phyloP scores from a whole-genome alignment of 2,888 invertebrate species.

The Chirona hameri region DNA sequence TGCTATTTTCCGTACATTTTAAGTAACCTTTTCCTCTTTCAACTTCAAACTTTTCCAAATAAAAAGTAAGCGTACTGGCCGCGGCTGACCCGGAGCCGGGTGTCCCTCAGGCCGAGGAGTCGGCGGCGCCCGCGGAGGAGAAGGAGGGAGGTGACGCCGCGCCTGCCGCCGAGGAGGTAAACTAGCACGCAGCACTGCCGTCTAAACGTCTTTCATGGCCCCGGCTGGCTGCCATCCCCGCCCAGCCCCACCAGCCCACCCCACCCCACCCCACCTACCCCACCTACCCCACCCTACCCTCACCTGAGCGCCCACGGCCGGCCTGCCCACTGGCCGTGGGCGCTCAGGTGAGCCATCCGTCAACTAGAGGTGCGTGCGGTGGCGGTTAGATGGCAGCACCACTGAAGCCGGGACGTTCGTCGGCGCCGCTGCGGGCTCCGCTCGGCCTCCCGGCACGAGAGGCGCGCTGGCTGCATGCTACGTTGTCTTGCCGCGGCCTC shows the following conservation, averaged over 20 bases:
- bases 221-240: neutral
- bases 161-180: neutral
- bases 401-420: neutral
- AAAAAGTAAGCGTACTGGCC: no score
- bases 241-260: neutral
- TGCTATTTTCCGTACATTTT: no score
- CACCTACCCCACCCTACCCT: no score
- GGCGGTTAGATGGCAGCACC: neutral
- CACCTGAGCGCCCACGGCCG: no score
- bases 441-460: neutral
- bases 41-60: no score
- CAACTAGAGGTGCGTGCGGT: neutral
- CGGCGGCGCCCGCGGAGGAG: constrained; percentile 7
- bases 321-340: no score
- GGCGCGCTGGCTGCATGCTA: neutral
- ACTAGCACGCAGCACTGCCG: neutral
- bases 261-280: neutral
- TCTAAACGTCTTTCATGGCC: constrained; percentile 1
- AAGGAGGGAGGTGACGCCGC: neutral
- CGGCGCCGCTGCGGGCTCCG: neutral
- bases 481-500: neutral
- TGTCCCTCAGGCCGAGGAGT: neutral
- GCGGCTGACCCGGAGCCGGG: neutral
- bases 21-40: no score
- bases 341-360: neutral